These are phyloP conservation scores for Synanthedon vespiformis DNA, from an alignment of 2,888 invertebrate genomes.

Conservation along the genomic window DNA sequence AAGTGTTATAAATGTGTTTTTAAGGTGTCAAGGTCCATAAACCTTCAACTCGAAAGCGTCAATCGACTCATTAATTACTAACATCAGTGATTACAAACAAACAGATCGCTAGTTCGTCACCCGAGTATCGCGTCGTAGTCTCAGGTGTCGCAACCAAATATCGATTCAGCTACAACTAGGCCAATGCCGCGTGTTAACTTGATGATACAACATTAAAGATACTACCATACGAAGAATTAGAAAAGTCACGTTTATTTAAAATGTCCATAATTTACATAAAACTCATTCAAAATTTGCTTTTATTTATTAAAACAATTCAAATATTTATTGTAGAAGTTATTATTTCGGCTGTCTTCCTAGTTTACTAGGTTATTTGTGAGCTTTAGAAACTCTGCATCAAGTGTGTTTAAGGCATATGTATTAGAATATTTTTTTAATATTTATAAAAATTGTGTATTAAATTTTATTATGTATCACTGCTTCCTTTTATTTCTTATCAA, in stretches of 20 bases:
- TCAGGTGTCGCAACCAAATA: conserved; percentile 45
- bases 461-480: no score
- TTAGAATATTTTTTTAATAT: no score
- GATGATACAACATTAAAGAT: background rate
- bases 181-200: conserved; percentile 36
- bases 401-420: no score
- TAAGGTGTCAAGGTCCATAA: conserved; percentile 28
- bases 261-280: no score
- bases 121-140: conserved; percentile 10
- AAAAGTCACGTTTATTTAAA: background rate
- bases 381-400: no score
- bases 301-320: no score
- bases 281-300: no score
- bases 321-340: no score
- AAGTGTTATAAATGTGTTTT: conserved; percentile 9
- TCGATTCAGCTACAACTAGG: conserved; percentile 43
- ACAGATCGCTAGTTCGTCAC: conserved; percentile 25
- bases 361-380: no score
- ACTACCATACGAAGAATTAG: background rate
- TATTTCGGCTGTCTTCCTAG: no score
- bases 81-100: conserved; percentile 7
- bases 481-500: no score
- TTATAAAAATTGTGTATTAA: no score
- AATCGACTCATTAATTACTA: conserved; percentile 24
- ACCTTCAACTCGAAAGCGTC: conserved; percentile 13